These are phyloP conservation scores for Gryllus bimaculatus DNA, from an alignment of 1,140 invertebrate species.

Conservation along the genomic window DNA sequence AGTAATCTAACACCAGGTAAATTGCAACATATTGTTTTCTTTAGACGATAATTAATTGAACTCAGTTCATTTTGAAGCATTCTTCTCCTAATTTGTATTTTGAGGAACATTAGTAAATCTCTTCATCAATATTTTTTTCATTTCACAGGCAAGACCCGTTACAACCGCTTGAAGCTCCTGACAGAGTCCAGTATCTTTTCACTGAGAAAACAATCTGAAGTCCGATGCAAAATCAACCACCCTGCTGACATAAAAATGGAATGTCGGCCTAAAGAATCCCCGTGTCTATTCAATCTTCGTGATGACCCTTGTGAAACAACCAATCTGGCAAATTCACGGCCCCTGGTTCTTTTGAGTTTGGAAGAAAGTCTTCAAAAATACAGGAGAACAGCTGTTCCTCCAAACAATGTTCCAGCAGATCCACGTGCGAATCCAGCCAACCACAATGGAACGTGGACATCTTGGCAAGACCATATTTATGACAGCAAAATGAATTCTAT, in stretches of 20 bases:
- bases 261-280: conserved; percentile 43
- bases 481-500: not conserved
- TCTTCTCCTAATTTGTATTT: not conserved
- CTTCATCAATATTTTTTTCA: not conserved
- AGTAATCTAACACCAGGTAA: conserved; percentile 20
- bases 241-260: conserved; percentile 28
- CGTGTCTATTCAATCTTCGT: conserved; percentile 64
- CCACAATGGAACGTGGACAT: conserved; percentile 45
- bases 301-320: conserved; percentile 67
- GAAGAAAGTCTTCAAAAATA: conserved; percentile 38
- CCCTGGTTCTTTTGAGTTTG: conserved; percentile 37
- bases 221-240: conserved; percentile 32
- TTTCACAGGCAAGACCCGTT: not conserved
- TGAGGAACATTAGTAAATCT: not conserved
- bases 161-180: conserved; percentile 29
- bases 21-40: not conserved
- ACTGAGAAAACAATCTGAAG: conserved; percentile 35
- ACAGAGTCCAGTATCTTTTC: conserved; percentile 31
- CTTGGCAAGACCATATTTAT: conserved; percentile 37
- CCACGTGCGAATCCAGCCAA: conserved; percentile 42
- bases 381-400: conserved; percentile 37
- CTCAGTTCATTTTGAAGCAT: too few species aligned
- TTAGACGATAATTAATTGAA: too few species aligned
- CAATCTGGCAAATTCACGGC: conserved; percentile 48
- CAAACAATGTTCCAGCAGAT: conserved; percentile 44